phyloP scores from a whole-genome alignment of 2,113 vertebrate species.

The Tragelaphus scriptus region DNA sequence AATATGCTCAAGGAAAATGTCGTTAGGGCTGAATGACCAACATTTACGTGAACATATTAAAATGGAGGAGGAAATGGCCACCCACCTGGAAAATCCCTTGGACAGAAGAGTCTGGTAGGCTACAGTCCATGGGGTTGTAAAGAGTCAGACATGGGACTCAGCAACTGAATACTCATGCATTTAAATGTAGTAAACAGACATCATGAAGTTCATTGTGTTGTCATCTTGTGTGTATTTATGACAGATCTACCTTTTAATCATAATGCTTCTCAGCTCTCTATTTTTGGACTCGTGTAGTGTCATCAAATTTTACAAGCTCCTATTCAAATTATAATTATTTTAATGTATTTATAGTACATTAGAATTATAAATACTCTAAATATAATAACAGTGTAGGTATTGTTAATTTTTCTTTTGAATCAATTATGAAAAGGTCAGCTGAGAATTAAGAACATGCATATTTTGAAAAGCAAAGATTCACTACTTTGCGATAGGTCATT shows the following conservation, averaged over 20 bases:
- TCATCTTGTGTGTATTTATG: background rate
- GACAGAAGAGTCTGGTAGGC: background rate
- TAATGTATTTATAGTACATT: slow-evolving; percentile 5
- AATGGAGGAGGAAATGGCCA: background rate
- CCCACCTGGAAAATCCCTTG: background rate
- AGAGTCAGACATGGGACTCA: background rate
- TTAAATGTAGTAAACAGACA: background rate
- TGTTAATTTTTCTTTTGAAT: slow-evolving; percentile 20
- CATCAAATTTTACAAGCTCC: slow-evolving; percentile 22
- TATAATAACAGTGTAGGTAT: background rate
- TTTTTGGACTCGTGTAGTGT: background rate
- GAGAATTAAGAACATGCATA: background rate
- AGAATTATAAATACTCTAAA: slow-evolving; percentile 8
- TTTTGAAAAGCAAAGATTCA: slow-evolving; percentile 11
- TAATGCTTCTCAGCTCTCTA: background rate
- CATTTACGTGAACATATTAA: background rate
- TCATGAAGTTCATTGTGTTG: background rate
- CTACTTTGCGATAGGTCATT: background rate
- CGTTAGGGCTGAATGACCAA: background rate
- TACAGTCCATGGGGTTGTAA: background rate
- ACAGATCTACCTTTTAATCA: slow-evolving; percentile 35
- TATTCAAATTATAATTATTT: slow-evolving; percentile 53
- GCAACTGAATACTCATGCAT: background rate
- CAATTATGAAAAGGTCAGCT: background rate
- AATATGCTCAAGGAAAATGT: background rate